Percentiles rank a stretch among this genome's conserved stretches.
Evolutionary conservation across 2,888 invertebrate genomes (phyloP).

Genomic region (Anthophora plumipes): DNA sequence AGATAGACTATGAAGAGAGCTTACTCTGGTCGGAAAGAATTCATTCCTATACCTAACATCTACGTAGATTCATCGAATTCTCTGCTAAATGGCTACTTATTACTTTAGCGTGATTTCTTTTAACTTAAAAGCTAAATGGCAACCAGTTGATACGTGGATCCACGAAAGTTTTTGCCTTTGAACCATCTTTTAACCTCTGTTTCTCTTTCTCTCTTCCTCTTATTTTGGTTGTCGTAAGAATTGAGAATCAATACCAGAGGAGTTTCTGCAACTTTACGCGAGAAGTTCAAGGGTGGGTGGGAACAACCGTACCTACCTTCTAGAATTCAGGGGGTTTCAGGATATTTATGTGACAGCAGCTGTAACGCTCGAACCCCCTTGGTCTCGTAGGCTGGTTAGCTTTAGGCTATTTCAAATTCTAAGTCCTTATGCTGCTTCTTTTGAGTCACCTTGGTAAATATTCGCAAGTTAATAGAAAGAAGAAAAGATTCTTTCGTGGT

Average conservation of each 20-base stretch:
- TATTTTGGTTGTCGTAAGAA: slow-evolving; percentile 73
- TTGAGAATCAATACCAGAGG: slow-evolving; percentile 81
- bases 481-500: slow-evolving; percentile 32
- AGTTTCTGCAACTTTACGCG: slow-evolving; percentile 81
- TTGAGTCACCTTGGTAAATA: slow-evolving; percentile 55
- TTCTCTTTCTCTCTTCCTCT: slow-evolving; percentile 35
- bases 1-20: no score
- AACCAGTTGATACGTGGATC: slow-evolving; percentile 34
- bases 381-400: slow-evolving; percentile 47
- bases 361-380: slow-evolving; percentile 76
- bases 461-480: slow-evolving; percentile 27
- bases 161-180: slow-evolving; percentile 40
- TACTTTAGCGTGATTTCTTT: slow-evolving; percentile 5
- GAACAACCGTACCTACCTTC: slow-evolving; percentile 74
- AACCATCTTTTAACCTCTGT: slow-evolving; percentile 16
- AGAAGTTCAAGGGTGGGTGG: slow-evolving; percentile 62
- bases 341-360: slow-evolving; percentile 83
- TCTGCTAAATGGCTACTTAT: background rate
- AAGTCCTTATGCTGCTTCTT: slow-evolving; percentile 63
- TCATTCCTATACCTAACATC: no score
- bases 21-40: no score
- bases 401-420: slow-evolving; percentile 72
- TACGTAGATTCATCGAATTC: no score
- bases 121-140: background rate
- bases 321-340: slow-evolving; percentile 81